Conservation (phyloP, 2,888 invertebrate species). For the Apamea crenata region DNA sequence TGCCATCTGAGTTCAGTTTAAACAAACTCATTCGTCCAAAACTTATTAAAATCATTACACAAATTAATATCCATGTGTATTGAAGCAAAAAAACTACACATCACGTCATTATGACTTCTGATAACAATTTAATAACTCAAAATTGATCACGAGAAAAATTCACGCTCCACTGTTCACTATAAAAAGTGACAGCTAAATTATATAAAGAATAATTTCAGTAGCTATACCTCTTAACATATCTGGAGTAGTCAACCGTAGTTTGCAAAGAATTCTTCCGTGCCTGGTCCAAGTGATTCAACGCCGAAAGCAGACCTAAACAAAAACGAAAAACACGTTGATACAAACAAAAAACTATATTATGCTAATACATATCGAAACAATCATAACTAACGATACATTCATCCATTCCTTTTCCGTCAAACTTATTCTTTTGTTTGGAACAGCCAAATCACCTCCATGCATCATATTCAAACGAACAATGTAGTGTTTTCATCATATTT, state of each 20-base stretch:
- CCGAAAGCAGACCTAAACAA: slow-evolving; percentile 85
- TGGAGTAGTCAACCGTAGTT: slow-evolving; percentile 95
- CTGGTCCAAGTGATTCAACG: slow-evolving; percentile 88
- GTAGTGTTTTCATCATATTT: slow-evolving; percentile 87
- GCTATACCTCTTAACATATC: slow-evolving; percentile 94
- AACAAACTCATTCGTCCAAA: slow-evolving; percentile 30
- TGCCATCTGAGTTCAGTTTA: slow-evolving; percentile 33
- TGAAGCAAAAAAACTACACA: slow-evolving; percentile 59
- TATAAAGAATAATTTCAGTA: slow-evolving; percentile 64
- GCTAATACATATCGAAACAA: slow-evolving; percentile 85
- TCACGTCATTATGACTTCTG: slow-evolving; percentile 59
- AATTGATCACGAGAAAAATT: slow-evolving; percentile 61
- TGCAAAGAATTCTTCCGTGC: slow-evolving; percentile 90
- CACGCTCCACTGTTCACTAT: slow-evolving; percentile 53
- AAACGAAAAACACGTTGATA: slow-evolving; percentile 72
- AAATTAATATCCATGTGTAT: slow-evolving; percentile 63
- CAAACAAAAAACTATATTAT: slow-evolving; percentile 78
- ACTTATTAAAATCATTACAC: slow-evolving; percentile 63
- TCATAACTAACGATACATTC: slow-evolving; percentile 84
- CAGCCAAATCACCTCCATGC: slow-evolving; percentile 88
- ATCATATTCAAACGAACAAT: slow-evolving; percentile 88
- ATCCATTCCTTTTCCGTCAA: slow-evolving; percentile 86
- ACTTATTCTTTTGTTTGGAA: slow-evolving; percentile 89
- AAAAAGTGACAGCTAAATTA: slow-evolving; percentile 70
- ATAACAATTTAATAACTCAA: slow-evolving; percentile 65